phyloP scores from a whole-genome alignment of 2,888 invertebrate species.

The Folsomia candida region DNA sequence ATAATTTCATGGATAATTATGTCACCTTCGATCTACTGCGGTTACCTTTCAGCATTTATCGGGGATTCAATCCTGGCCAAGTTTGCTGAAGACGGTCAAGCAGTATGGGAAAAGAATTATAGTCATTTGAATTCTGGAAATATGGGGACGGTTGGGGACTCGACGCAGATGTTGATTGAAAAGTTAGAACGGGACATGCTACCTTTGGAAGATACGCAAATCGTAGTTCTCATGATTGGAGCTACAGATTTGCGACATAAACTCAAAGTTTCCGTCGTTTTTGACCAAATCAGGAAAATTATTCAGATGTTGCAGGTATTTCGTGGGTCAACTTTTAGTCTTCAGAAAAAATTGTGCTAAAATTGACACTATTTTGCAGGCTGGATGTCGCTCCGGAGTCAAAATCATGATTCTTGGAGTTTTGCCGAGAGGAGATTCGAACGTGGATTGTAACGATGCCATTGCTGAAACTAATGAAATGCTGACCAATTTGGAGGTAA shows the following conservation, averaged over 20 bases:
- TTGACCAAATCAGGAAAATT: conserved; percentile 35
- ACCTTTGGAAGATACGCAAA: conserved; percentile 26
- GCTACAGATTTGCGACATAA: conserved; percentile 31
- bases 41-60: conserved; percentile 24
- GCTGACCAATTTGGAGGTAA: conserved; percentile 31
- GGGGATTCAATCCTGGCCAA: conserved; percentile 31
- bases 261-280: conserved; percentile 31
- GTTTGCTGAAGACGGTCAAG: conserved; percentile 27
- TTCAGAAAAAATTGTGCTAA: too few species aligned
- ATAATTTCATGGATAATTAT: not conserved
- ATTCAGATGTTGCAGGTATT: conserved; percentile 29
- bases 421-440: conserved; percentile 26
- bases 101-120: conserved; percentile 31
- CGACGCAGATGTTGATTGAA: conserved; percentile 33
- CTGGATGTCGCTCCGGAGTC: conserved; percentile 24
- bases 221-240: conserved; percentile 31
- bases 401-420: conserved; percentile 37
- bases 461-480: conserved; percentile 33
- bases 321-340: not conserved
- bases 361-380: not conserved
- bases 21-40: too few species aligned
- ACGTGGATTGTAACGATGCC: conserved; percentile 16
- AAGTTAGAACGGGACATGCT: conserved; percentile 34
- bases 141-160: conserved; percentile 29
- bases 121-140: conserved; percentile 31